phyloP scores from a whole-genome alignment of 2,888 invertebrate genomes.

The Leptinotarsa haldemani region DNA sequence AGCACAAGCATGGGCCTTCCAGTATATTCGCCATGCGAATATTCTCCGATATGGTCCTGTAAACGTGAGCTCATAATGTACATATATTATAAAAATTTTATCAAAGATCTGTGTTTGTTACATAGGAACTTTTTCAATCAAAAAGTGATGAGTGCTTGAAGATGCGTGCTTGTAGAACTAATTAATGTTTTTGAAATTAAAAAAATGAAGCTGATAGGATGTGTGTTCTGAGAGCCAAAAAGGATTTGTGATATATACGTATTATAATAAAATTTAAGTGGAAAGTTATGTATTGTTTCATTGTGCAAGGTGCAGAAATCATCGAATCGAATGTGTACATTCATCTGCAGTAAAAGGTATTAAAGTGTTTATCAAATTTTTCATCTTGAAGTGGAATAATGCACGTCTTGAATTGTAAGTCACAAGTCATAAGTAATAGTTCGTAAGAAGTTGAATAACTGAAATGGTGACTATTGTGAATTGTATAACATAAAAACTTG shows the following conservation, averaged over 20 bases:
- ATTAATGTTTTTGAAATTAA: slow-evolving; percentile 63
- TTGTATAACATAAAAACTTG: too few species aligned
- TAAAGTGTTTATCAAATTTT: too few species aligned
- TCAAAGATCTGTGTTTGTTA: slow-evolving; percentile 64
- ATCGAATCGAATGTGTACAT: too few species aligned
- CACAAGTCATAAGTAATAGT: too few species aligned
- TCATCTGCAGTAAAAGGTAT: too few species aligned
- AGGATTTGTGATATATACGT: slow-evolving; percentile 81
- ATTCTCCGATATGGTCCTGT: slow-evolving; percentile 52
- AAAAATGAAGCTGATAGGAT: slow-evolving; percentile 69
- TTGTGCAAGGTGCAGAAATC: slow-evolving; percentile 33
- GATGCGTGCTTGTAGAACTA: slow-evolving; percentile 58
- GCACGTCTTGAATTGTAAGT: too few species aligned
- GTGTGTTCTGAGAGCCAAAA: slow-evolving; percentile 78
- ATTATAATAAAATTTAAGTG: slow-evolving; percentile 68
- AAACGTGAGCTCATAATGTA: slow-evolving; percentile 64
- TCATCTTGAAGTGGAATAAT: too few species aligned
- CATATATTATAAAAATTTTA: slow-evolving; percentile 63
- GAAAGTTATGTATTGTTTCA: slow-evolving; percentile 56
- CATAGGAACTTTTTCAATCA: slow-evolving; percentile 59
- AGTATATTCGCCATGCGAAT: slow-evolving; percentile 52
- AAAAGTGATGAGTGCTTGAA: slow-evolving; percentile 62
- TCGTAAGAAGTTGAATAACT: too few species aligned
- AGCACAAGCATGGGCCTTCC: slow-evolving; percentile 46
- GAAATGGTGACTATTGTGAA: too few species aligned